Evolutionary conservation across 2,113 vertebrate species (phyloP).

Genomic region (Miniopterus natalensis): DNA sequence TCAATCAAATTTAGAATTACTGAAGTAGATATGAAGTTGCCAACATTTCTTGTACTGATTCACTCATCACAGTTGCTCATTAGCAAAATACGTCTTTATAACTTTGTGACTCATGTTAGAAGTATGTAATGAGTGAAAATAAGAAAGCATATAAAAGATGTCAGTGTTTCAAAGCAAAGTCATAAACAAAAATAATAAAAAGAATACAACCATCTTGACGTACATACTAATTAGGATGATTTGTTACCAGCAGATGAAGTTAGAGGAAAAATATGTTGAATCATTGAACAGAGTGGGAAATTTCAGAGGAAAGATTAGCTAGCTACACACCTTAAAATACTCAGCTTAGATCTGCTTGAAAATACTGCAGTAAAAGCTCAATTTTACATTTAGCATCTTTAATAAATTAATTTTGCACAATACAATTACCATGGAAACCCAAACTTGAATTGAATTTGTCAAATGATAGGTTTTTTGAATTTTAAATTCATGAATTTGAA

Average conservation of each 20-base stretch:
- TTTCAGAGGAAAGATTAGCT: constrained; percentile 57
- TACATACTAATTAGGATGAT: constrained; percentile 82
- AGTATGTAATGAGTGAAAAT: constrained; percentile 80
- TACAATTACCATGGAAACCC: neutral
- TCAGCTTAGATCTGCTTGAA: constrained; percentile 58
- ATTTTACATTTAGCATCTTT: neutral
- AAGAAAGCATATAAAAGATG: constrained; percentile 81
- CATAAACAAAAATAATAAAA: constrained; percentile 84
- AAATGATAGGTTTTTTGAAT: neutral
- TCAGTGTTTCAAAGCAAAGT: constrained; percentile 64
- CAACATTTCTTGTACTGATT: constrained; percentile 62
- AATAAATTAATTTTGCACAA: constrained; percentile 43
- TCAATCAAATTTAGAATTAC: constrained; percentile 66
- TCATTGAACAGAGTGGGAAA: constrained; percentile 43
- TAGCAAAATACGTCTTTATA: constrained; percentile 80
- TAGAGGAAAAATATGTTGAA: constrained; percentile 69
- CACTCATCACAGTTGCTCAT: constrained; percentile 73
- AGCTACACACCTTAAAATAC: neutral
- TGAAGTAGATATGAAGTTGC: constrained; percentile 73
- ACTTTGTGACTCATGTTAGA: constrained; percentile 80
- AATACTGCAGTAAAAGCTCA: neutral
- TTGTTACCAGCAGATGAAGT: constrained; percentile 64
- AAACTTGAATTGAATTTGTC: neutral
- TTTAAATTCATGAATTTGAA: constrained; percentile 22
- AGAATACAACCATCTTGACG: constrained; percentile 73